A percentile compares a stretch with the other conserved stretches of the same genome.
These are phyloP conservation scores for Antigone vipio DNA, from an alignment of 2,113 vertebrate species.

Conservation along the genomic window DNA sequence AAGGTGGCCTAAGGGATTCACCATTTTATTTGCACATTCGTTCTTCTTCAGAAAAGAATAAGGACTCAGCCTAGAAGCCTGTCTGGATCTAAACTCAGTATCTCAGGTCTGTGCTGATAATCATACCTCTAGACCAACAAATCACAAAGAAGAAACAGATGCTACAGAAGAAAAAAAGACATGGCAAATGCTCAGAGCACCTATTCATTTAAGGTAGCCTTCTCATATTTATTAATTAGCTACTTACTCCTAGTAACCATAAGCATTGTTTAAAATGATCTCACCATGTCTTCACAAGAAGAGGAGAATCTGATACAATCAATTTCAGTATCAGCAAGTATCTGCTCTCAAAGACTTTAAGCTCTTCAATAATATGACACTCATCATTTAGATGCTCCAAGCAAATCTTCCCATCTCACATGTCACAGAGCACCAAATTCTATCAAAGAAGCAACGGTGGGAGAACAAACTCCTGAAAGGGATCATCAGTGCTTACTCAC, in stretches of 20 bases:
- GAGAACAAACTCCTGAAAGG: background rate
- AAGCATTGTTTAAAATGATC: background rate
- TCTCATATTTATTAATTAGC: background rate
- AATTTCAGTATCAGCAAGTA: background rate
- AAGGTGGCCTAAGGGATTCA: background rate
- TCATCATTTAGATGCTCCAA: background rate
- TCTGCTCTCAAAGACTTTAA: background rate
- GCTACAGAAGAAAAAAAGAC: background rate
- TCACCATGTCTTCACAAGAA: background rate
- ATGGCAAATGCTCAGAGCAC: background rate
- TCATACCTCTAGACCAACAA: background rate
- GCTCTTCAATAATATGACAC: background rate
- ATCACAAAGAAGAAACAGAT: background rate
- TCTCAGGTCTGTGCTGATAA: background rate
- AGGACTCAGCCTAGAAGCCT: background rate
- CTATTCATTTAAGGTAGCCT: background rate
- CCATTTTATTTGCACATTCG: background rate
- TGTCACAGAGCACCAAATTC: too few species aligned
- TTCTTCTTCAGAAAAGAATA: background rate
- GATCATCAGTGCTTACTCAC: background rate
- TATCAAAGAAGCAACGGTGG: background rate
- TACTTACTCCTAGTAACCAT: background rate
- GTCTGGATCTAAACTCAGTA: background rate
- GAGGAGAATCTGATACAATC: background rate
- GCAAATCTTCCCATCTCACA: background rate